phyloP scores from a whole-genome alignment of 53 echinoderm and acorn worm species.

The Echinarachnius parma region DNA sequence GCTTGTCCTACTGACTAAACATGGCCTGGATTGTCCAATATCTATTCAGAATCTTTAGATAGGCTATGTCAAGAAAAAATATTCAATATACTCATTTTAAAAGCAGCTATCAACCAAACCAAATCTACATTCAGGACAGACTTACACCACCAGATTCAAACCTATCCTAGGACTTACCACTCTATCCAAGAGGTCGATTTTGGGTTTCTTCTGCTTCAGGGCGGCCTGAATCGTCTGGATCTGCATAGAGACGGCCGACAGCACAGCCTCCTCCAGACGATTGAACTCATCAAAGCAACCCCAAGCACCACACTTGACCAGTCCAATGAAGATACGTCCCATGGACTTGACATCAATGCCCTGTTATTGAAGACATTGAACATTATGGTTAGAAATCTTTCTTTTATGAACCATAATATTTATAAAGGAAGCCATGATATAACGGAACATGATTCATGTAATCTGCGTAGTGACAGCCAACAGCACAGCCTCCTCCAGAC shows the following conservation, averaged over 20 bases:
- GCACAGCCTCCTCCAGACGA: constrained; percentile 91
- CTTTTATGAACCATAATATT: too few relatives aligned
- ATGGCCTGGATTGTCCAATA: too few relatives aligned
- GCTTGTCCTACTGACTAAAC: too few relatives aligned
- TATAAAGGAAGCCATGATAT: too few relatives aligned
- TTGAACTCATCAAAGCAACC: constrained; percentile 99
- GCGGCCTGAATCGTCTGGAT: constrained; percentile 98
- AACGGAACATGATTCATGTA: too few relatives aligned
- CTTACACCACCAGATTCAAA: neutral
- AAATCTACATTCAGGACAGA: neutral
- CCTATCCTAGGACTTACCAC: constrained; percentile 50
- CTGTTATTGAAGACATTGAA: too few relatives aligned
- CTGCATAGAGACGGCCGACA: constrained; percentile 99
- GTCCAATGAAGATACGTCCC: constrained; percentile 98
- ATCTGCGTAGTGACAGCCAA: constrained; percentile 99
- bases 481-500: constrained; percentile 93
- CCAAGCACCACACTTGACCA: constrained; percentile 99
- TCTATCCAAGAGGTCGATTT: constrained; percentile 87
- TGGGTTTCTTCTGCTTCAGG: constrained; percentile 87
- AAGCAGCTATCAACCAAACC: neutral
- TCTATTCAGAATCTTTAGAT: too few relatives aligned
- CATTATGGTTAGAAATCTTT: too few relatives aligned
- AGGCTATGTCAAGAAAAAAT: too few relatives aligned
- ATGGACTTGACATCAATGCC: constrained; percentile 99
- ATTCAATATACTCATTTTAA: neutral